phyloP scores from a whole-genome alignment of 2,113 vertebrate species.

The Brienomyrus brachyistius region DNA sequence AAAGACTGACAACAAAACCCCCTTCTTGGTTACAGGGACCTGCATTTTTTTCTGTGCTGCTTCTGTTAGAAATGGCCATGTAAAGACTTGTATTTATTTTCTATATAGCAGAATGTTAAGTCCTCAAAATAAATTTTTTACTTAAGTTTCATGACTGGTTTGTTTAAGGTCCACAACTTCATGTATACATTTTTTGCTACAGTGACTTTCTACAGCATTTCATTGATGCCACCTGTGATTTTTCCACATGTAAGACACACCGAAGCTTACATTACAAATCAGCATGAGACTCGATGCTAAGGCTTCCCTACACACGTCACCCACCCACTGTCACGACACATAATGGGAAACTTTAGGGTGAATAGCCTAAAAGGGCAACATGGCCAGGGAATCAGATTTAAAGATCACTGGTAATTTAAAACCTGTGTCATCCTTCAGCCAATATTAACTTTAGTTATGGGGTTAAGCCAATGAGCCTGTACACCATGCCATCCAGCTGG shows the following conservation, averaged over 20 bases:
- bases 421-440: background rate
- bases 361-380: background rate
- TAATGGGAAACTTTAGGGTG: background rate
- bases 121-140: conserved; percentile 38
- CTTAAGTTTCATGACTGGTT: conserved; percentile 51
- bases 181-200: background rate
- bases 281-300: background rate
- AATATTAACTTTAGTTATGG: background rate
- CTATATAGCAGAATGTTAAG: conserved; percentile 51
- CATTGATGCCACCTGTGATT: background rate
- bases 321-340: background rate
- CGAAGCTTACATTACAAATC: background rate
- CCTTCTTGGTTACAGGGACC: conserved; percentile 71
- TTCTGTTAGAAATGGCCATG: conserved; percentile 58
- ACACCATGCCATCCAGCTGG: background rate
- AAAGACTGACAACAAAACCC: conserved; percentile 56
- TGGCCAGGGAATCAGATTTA: background rate
- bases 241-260: background rate
- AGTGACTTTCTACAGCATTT: background rate
- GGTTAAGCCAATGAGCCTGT: background rate
- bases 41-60: conserved; percentile 69
- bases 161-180: background rate
- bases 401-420: background rate
- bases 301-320: background rate
- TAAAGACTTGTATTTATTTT: conserved; percentile 65